These are phyloP conservation scores for Danio jaintianensis DNA, from an alignment of 2,797 vertebrate species.

Conservation along the genomic window DNA sequence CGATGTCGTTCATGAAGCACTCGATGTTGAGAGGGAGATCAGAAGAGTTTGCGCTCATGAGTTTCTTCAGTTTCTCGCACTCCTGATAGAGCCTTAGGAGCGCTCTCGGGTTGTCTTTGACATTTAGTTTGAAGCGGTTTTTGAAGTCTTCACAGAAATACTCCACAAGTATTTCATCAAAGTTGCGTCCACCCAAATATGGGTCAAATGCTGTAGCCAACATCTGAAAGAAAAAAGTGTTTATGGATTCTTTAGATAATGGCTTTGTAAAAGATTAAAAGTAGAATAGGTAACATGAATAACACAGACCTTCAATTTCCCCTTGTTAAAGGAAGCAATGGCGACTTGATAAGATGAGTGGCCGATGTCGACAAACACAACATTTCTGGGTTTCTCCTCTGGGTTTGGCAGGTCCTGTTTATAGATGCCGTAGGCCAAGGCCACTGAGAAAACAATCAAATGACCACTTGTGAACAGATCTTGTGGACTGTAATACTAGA, in stretches of 20 bases:
- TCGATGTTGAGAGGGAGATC: conserved; percentile 97
- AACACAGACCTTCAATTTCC: conserved; percentile 90
- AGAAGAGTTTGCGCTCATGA: conserved; percentile 97
- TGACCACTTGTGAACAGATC: neutral
- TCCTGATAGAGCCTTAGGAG: conserved; percentile 93
- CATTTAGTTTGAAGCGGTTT: conserved; percentile 92
- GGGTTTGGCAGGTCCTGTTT: conserved; percentile 94
- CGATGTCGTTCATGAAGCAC: conserved; percentile 98
- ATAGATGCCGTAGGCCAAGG: conserved; percentile 97
- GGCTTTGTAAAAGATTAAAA: conserved; percentile 32
- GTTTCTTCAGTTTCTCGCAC: conserved; percentile 95
- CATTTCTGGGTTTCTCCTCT: conserved; percentile 95
- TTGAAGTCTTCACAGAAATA: conserved; percentile 96
- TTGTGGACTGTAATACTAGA: neutral
- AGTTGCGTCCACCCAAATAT: conserved; percentile 90
- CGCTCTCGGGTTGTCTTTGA: conserved; percentile 91
- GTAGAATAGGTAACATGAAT: neutral
- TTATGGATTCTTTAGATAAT: neutral
- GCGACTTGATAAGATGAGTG: conserved; percentile 97
- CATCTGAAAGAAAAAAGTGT: conserved; percentile 77
- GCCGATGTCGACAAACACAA: conserved; percentile 96
- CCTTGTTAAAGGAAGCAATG: conserved; percentile 94
- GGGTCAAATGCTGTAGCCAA: conserved; percentile 91
- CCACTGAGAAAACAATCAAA: conserved; percentile 79
- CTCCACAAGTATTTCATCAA: conserved; percentile 90